phyloP scores from a whole-genome alignment of 2,888 invertebrate genomes.

The Limnephilus rhombicus region DNA sequence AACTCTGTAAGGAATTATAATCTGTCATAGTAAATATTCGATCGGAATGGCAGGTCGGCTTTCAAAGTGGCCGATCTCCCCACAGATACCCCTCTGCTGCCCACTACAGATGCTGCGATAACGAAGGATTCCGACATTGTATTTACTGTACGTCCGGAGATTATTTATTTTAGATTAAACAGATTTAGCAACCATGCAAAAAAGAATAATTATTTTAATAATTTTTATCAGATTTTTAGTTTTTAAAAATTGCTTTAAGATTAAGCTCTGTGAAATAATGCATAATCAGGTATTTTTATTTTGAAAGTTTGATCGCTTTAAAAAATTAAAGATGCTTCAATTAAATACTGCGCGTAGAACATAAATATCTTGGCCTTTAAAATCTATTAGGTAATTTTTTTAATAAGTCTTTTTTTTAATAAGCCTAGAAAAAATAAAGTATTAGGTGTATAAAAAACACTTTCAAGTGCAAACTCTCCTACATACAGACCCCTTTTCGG shows the following conservation, averaged over 20 bases:
- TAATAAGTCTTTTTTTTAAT: too few species aligned
- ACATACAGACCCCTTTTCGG: too few species aligned
- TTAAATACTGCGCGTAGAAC: too few species aligned
- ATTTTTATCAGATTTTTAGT: too few species aligned
- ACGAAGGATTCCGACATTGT: not conserved
- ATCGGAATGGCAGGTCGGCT: not conserved
- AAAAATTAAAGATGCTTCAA: too few species aligned
- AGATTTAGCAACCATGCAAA: not conserved
- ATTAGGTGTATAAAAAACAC: too few species aligned
- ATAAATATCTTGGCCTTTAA: too few species aligned
- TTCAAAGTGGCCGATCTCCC: conserved; percentile 8
- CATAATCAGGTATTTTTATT: too few species aligned
- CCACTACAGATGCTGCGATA: conserved; percentile 16
- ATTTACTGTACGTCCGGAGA: not conserved
- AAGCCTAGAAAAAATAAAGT: too few species aligned
- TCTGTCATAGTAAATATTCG: not conserved
- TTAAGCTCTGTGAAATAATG: not conserved
- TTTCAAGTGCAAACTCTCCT: too few species aligned
- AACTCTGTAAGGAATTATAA: not conserved
- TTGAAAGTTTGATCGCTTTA: too few species aligned
- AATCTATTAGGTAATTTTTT: too few species aligned
- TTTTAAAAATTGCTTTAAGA: not conserved
- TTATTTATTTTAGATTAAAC: not conserved
- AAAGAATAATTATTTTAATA: not conserved
- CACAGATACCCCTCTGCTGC: not conserved